Evolutionary conservation across 2,113 vertebrate genomes (phyloP).

Genomic region (Lipophrys pholis): DNA sequence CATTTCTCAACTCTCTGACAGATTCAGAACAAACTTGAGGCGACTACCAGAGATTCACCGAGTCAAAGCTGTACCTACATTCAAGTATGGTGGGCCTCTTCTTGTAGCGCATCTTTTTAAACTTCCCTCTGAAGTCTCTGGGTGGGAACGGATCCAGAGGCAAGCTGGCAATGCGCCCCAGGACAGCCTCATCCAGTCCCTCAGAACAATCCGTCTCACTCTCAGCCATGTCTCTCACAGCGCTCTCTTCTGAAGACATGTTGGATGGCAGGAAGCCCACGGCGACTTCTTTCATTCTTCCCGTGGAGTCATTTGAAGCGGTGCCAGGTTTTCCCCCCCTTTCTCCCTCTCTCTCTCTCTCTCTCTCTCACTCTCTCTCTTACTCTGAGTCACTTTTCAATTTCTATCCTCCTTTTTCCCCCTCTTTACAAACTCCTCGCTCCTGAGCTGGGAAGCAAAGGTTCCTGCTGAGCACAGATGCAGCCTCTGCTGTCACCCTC

Average conservation of each 20-base stretch:
- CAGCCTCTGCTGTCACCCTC: constrained; percentile 42
- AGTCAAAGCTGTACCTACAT: constrained; percentile 85
- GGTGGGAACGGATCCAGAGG: constrained; percentile 76
- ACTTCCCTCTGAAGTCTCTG: constrained; percentile 86
- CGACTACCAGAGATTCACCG: not conserved
- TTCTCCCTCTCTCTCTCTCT: not conserved
- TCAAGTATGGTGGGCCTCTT: constrained; percentile 94
- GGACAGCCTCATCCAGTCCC: constrained; percentile 76
- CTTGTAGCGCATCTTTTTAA: constrained; percentile 88
- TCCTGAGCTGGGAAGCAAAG: constrained; percentile 32
- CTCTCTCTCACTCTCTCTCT: not conserved
- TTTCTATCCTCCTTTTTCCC: constrained; percentile 29
- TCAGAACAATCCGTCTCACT: constrained; percentile 81
- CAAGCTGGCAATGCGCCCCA: constrained; percentile 74
- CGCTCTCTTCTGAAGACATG: constrained; percentile 89
- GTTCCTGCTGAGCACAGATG: constrained; percentile 37
- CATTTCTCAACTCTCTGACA: constrained; percentile 14
- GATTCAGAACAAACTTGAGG: not conserved
- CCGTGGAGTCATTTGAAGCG: constrained; percentile 62
- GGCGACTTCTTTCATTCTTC: constrained; percentile 67
- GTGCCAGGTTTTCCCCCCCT: constrained; percentile 30
- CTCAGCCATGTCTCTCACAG: constrained; percentile 76
- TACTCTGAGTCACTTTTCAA: constrained; percentile 14
- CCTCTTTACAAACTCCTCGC: constrained; percentile 2
- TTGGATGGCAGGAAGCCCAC: constrained; percentile 61